Conservation (phyloP, 2,113 vertebrate species). For the Pavo muticus region DNA sequence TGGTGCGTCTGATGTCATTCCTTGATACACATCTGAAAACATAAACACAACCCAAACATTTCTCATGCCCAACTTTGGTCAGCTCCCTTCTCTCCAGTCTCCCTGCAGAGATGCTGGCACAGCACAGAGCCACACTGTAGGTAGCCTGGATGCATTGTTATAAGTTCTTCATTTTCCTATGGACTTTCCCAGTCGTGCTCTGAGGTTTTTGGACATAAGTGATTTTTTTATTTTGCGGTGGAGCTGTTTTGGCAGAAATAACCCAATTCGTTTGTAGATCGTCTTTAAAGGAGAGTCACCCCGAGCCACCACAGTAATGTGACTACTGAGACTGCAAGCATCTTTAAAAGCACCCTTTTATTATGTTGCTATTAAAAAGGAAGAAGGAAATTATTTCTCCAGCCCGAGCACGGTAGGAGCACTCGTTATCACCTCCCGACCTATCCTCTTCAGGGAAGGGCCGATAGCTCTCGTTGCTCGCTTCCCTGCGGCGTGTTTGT, state of each 20-base stretch:
- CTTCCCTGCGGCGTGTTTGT: not conserved
- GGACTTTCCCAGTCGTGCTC: not conserved
- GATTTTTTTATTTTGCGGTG: not conserved
- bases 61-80: not conserved
- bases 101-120: accelerated
- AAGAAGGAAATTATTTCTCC: not conserved
- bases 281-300: not conserved
- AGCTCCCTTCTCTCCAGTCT: not conserved
- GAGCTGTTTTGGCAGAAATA: not conserved
- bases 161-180: not conserved
- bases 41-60: not conserved
- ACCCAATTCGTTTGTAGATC: accelerated
- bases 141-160: not conserved
- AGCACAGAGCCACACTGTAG: not conserved
- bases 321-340: not conserved
- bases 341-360: not conserved
- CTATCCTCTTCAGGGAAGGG: not conserved
- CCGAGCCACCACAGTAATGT: accelerated
- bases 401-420: not conserved
- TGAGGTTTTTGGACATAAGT: not conserved
- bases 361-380: not conserved
- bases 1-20: not conserved
- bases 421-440: not conserved
- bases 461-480: not conserved
- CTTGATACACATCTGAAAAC: constrained; percentile 1